Evolutionary conservation across 2,888 invertebrate genomes (phyloP).

Genomic region (Caradrina kadenii): DNA sequence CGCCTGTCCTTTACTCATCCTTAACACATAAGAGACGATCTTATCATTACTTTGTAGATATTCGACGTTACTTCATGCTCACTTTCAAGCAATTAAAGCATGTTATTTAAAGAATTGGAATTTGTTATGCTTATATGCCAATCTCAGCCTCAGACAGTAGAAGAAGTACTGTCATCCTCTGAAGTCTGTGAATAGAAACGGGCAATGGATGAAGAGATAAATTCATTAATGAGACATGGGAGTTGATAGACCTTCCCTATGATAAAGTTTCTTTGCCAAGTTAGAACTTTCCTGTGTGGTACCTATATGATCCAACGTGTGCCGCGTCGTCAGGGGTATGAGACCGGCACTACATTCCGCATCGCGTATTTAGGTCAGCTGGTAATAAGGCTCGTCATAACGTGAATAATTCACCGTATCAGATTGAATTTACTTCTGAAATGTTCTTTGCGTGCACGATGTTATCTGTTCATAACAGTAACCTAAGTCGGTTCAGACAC

Average conservation of each 20-base stretch:
- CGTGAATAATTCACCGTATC: conserved; percentile 77
- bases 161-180: too few species aligned
- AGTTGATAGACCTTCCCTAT: too few species aligned
- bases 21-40: background rate
- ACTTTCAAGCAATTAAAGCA: background rate
- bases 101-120: conserved; percentile 8
- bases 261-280: too few species aligned
- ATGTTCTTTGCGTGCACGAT: conserved; percentile 67
- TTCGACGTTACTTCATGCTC: background rate
- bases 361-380: conserved; percentile 77
- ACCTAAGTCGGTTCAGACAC: conserved; percentile 33
- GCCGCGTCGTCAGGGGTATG: conserved; percentile 55
- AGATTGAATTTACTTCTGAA: conserved; percentile 70
- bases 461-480: conserved; percentile 49
- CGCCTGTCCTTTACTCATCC: background rate
- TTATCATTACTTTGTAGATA: background rate
- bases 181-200: too few species aligned
- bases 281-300: conserved; percentile 22
- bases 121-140: too few species aligned
- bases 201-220: too few species aligned
- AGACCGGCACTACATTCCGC: conserved; percentile 68
- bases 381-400: conserved; percentile 81
- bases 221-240: too few species aligned
- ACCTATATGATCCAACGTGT: conserved; percentile 45
- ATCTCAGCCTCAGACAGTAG: too few species aligned